Percentiles rank a stretch among this genome's conserved stretches.
phyloP scores from a whole-genome alignment of 2,888 invertebrate genomes.

The Cataglyphis cursor region DNA sequence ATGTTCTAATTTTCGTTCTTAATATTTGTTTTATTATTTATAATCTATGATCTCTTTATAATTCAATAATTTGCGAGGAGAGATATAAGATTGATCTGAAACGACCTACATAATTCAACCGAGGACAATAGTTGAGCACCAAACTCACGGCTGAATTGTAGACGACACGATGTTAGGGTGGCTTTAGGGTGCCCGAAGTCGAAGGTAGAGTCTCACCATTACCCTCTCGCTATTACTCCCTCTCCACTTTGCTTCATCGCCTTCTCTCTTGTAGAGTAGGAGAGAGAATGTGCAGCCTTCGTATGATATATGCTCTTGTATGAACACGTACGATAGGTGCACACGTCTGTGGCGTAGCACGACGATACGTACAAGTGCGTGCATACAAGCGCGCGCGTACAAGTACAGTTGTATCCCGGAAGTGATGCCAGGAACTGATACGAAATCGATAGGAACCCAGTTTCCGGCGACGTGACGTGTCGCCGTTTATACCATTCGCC shows the following conservation, averaged over 20 bases:
- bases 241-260: constrained; percentile 63
- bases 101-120: constrained; percentile 24
- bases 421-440: constrained; percentile 64
- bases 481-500: constrained; percentile 36
- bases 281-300: background rate
- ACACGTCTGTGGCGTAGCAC: constrained; percentile 8
- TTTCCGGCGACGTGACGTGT: constrained; percentile 40
- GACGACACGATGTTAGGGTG: constrained; percentile 31
- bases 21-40: background rate
- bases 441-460: constrained; percentile 62
- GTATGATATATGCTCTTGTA: constrained; percentile 7
- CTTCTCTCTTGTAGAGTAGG: background rate
- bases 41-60: background rate
- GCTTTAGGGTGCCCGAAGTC: constrained; percentile 57
- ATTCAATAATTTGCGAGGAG: constrained; percentile 19
- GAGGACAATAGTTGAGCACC: constrained; percentile 36
- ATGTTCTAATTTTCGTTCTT: background rate
- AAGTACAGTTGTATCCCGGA: constrained; percentile 37
- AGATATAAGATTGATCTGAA: constrained; percentile 30
- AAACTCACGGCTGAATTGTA: constrained; percentile 37
- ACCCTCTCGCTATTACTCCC: constrained; percentile 61
- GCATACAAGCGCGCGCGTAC: constrained; percentile 19
- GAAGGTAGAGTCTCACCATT: constrained; percentile 56
- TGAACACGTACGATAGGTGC: constrained; percentile 30
- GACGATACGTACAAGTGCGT: constrained; percentile 5